Evolutionary conservation across 1,140 invertebrate genomes (phyloP).

Genomic region (Mamestra configurata): DNA sequence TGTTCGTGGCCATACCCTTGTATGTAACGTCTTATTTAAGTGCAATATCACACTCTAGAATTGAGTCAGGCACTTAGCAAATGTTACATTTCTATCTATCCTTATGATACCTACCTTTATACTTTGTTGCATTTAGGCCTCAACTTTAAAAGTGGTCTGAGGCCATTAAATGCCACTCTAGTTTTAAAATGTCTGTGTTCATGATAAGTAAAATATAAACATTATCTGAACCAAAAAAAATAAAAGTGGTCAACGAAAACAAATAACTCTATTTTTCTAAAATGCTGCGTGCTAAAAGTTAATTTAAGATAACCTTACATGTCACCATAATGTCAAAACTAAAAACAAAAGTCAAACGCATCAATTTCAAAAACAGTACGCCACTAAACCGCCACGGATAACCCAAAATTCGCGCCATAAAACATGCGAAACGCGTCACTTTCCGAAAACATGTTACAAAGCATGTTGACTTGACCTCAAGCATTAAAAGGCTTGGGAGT

Average conservation of each 20-base stretch:
- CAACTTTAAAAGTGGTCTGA: background rate
- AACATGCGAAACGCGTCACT: conserved; percentile 35
- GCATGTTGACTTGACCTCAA: conserved; percentile 46
- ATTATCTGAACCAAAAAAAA: no score
- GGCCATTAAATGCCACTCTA: background rate
- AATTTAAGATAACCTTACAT: no score
- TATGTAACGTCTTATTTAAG: background rate
- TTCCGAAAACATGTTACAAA: conserved; percentile 42
- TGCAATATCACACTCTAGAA: background rate
- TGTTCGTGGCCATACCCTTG: background rate
- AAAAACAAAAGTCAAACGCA: no score
- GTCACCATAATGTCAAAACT: no score
- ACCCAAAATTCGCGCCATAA: conserved; percentile 30
- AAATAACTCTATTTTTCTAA: no score
- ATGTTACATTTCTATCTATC: conserved; percentile 16
- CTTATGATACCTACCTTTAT: background rate
- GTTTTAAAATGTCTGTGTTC: background rate
- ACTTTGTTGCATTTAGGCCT: background rate
- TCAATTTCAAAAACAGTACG: background rate
- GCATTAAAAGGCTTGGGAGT: conserved; percentile 48
- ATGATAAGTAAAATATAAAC: background rate
- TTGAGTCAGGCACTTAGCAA: conserved; percentile 31
- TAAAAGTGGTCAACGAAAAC: no score
- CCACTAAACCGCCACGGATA: background rate
- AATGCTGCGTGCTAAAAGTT: no score